phyloP scores from a whole-genome alignment of 2,113 vertebrate genomes.

The Murina feae region DNA sequence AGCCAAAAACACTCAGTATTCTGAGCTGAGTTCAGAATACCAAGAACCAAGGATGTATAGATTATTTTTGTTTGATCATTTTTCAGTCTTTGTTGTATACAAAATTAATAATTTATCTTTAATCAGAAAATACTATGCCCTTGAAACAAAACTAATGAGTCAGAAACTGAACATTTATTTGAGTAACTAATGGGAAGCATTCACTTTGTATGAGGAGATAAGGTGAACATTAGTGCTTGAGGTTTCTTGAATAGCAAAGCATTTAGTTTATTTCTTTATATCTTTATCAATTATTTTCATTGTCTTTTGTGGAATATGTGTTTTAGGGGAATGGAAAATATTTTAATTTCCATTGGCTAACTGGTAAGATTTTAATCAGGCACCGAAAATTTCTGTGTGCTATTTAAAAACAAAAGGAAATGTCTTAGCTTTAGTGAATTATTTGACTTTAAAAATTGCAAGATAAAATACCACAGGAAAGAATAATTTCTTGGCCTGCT shows the following conservation, averaged over 20 bases:
- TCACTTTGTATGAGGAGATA: background rate
- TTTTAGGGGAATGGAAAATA: background rate
- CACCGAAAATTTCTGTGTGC: conserved; percentile 33
- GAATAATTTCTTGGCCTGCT: conserved; percentile 54
- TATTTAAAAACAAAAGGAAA: conserved; percentile 48
- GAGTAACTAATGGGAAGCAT: background rate
- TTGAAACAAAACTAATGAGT: background rate
- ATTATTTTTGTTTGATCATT: background rate
- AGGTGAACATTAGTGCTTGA: background rate
- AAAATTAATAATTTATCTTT: background rate
- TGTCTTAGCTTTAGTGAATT: conserved; percentile 51
- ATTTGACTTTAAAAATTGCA: conserved; percentile 58
- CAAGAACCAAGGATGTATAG: background rate
- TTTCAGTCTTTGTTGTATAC: background rate
- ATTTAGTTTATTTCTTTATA: background rate
- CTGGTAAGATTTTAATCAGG: background rate
- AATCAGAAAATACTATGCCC: background rate
- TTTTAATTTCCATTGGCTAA: conserved; percentile 33
- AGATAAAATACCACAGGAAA: conserved; percentile 58
- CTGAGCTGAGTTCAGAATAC: background rate
- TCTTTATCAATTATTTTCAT: background rate
- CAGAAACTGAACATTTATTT: background rate
- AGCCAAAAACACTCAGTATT: background rate
- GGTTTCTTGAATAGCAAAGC: background rate
- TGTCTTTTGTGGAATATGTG: background rate